Percentiles rank a stretch among this genome's conserved stretches.
These are phyloP conservation scores for Parazoanthus atlanticus DNA, from an alignment of 92 coral and sea anemone species.

Conservation along the genomic window DNA sequence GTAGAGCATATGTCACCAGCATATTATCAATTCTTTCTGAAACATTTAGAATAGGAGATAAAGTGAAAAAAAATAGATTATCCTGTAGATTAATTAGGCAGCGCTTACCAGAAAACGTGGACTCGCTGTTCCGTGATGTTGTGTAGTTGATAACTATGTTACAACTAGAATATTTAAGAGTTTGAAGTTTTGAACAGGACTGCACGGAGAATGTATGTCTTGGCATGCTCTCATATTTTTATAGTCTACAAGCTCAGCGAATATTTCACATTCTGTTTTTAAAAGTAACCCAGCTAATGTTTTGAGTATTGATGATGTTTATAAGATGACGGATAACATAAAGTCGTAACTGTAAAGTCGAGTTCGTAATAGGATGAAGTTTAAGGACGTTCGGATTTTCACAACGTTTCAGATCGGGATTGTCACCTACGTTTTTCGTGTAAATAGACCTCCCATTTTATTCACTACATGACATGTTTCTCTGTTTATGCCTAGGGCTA, in stretches of 20 bases:
- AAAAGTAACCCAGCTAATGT: neutral
- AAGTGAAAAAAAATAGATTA: constrained; percentile 6
- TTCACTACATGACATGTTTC: neutral
- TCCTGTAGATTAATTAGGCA: neutral
- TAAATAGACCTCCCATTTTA: neutral
- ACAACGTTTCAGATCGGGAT: neutral
- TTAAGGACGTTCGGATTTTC: neutral
- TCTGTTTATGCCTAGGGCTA: constrained; percentile 19
- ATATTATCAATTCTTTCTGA: neutral
- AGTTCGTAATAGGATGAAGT: neutral
- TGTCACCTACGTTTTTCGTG: neutral
- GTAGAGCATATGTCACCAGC: constrained; percentile 37
- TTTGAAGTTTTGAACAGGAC: neutral
- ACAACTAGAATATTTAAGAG: too few species aligned
- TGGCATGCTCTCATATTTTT: neutral
- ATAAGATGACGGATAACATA: neutral
- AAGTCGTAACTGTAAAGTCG: neutral
- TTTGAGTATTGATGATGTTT: neutral
- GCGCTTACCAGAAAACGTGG: too few species aligned
- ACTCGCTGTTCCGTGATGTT: neutral
- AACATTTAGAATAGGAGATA: constrained; percentile 7
- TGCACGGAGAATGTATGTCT: neutral
- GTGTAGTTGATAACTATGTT: too few species aligned
- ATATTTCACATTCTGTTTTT: neutral
- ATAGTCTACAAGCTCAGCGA: neutral